Evolutionary conservation across 2,888 invertebrate species (phyloP), one percentile per base, ranked within the genome.

Genomic region (Synanthedon formicaeformis): DNA sequence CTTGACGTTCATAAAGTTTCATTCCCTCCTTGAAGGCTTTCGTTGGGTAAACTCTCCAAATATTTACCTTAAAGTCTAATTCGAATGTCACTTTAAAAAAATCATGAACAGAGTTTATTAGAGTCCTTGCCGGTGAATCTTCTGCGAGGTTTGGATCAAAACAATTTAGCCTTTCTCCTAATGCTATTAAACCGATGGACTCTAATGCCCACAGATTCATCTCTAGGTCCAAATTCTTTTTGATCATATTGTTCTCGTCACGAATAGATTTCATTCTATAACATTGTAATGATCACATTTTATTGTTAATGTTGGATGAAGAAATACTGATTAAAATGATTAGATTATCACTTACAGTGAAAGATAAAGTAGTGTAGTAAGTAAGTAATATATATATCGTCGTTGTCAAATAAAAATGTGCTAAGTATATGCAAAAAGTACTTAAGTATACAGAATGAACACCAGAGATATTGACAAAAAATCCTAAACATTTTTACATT

Each of bases 141-240:
- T 55, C 53, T 13, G 55, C 53, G 18, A 61, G 41, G 27, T 57
- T 54, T 1, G 58, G 55, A 16, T 55, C 55, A 10, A 61, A 53
- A 40, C 59, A 62, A 14, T 63, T 60, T 0, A 65, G 53, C 1
- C 64, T 56, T 6, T 57, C 53, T 1, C 64, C 65, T 3, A 66
- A 51, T 1, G 62, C 64, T 1, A 66, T 60, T 62, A 65, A 53
- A 1, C 59, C 60, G 6, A 64, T 56, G 0, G 77, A 88, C 71
- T 90, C 90, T 34, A 90, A 65, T 11, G 88, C 80, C 90, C 90
- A 90, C 61, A 86, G 81, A 53, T 82, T 78, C 40, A 89, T 60
- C 60, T 88, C 84, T 50, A 79, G 74, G 50, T 71, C 60, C 54
- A 89, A 83, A 58, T 88, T 82, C 1, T 73, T 70, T 1, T 89